Base-by-base conservation (phyloP, 2,888 invertebrate genomes). In the Malthinus flaveolus region DNA sequence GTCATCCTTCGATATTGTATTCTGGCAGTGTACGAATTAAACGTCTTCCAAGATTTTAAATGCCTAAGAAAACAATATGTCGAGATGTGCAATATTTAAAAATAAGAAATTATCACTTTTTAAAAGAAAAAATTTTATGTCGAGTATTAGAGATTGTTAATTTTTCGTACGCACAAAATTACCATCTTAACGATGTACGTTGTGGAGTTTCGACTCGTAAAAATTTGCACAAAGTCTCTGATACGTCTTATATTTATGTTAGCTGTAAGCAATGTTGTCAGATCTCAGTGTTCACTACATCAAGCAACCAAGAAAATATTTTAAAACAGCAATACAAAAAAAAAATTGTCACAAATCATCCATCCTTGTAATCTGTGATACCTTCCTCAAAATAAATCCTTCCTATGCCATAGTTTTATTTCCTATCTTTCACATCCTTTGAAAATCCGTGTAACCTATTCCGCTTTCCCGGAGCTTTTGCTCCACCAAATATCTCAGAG, bases 331-430 rank as follows among this genome's bases (percentile, higher is more conserved):
- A 63, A 63, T 65, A 39, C 12, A 12, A 53, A 65, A 65, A 61
- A 23, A 61, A 56, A 56, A 55, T 52, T 55, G 36, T 59, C 63
- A 57, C 51, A 61, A 46, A 64, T 63, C 64, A 63, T 65, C 68
- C 68, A 68, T 68, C 68, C 68, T 66, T 60, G 44, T 32, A 65
- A 68, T 63, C 68, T 68, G 68, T 68, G 68, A 68, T 68, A 68
- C 68, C 68, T 67, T 34, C 52, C 63, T 39, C 50, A 56, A 33
- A 64, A 62, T 62, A 64, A 62, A 59, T 47, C 23, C 23, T 23
- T 58, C 62, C 61, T 48, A 31, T 54, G 55, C 52, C 36, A 33
- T 15, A 48, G 15, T 15, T 15, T 13, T 6, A 15, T 10, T 32
- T 45, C 45, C 32, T 45, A 10, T 45, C 31, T 45, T 11, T 45